Percentiles rank a stretch among this genome's conserved stretches.
Evolutionary conservation across 2,888 invertebrate species (phyloP).

Genomic region (Drosophila vallismaia): DNA sequence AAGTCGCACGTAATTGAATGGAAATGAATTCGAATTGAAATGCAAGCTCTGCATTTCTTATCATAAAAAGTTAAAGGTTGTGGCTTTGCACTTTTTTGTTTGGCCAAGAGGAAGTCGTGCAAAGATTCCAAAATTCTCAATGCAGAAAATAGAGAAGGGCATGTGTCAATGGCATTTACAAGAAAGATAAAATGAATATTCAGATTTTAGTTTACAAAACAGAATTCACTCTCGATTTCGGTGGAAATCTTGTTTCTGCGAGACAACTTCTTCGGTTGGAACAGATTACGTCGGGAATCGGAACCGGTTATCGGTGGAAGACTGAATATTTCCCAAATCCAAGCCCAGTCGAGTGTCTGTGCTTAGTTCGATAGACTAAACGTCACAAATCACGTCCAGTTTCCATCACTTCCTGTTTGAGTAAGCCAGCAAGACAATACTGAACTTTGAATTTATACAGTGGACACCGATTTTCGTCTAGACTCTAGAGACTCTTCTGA

Average conservation of each 20-base stretch:
- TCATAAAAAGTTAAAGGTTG: constrained; percentile 42
- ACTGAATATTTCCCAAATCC: constrained; percentile 26
- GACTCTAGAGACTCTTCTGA: constrained; percentile 10
- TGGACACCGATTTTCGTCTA: constrained; percentile 5
- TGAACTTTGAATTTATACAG: constrained; percentile 28
- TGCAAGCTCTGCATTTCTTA: constrained; percentile 49
- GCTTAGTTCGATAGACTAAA: constrained; percentile 45
- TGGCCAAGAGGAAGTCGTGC: constrained; percentile 48
- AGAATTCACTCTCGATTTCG: constrained; percentile 62
- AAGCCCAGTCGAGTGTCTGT: constrained; percentile 17
- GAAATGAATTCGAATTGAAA: constrained; percentile 32
- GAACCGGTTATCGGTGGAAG: constrained; percentile 54
- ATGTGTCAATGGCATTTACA: constrained; percentile 47
- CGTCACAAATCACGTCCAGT: constrained; percentile 44
- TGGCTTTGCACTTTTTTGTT: constrained; percentile 9
- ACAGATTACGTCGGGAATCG: constrained; percentile 48
- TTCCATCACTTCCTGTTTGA: constrained; percentile 57
- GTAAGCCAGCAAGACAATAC: constrained; percentile 24
- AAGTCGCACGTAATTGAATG: constrained; percentile 35
- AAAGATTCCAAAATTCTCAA: constrained; percentile 24
- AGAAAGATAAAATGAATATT: constrained; percentile 44
- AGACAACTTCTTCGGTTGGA: constrained; percentile 30
- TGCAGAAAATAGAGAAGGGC: constrained; percentile 24
- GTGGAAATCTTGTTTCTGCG: constrained; percentile 52
- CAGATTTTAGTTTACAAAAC: background rate